Evolutionary conservation across 2,113 vertebrate genomes (phyloP), one percentile per base, ranked within the genome.

Genomic region (Potamarius usumacintae): DNA sequence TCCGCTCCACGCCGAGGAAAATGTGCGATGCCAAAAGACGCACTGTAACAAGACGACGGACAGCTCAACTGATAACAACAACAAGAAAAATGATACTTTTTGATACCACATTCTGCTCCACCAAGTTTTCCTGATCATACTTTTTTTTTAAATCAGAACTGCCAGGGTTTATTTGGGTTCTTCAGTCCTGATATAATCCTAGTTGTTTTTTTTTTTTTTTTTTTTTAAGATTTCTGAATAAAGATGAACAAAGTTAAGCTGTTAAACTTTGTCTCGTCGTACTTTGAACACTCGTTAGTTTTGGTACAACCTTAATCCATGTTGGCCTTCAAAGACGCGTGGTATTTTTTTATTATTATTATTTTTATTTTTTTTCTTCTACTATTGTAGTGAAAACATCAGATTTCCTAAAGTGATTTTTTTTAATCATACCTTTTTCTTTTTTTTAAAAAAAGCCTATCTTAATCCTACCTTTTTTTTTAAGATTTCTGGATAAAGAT

Each of bases 21-120:
- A 90, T 67, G 88, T 90, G 89, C 53, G 78, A 90, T 89, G 89
- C 89, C 89, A 90, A 89, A 85, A 87, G 83, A 83, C 63, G 82
- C 34, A 69, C 82, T 67, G 82, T 55, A 90, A 89, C 58, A 60
- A 88, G 87, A 88, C 88, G 89, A 84, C 83, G 85, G 89, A 90
- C 83, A 86, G 87, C 85, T 57, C 80, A 52, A 79, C 48, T 76
- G 53, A 62, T 55, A 83, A 85, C 76, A 79, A 53, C 52, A 79
- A 55, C 52, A 55, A 55, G 81, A 27, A 60, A 86, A 82, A 87
- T 55, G 52, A 87, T 88, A 79, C 79, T 84, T 84, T 87, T 85
- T 90, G 84, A 86, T 86, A 77, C 48, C 60, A 65, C 81, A 34
- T 84, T 88, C 58, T 87, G 80, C 25, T 83, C 57, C 15, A 74